Conservation (phyloP, 2,797 vertebrate species). For the Pseudomugil tenellus region DNA sequence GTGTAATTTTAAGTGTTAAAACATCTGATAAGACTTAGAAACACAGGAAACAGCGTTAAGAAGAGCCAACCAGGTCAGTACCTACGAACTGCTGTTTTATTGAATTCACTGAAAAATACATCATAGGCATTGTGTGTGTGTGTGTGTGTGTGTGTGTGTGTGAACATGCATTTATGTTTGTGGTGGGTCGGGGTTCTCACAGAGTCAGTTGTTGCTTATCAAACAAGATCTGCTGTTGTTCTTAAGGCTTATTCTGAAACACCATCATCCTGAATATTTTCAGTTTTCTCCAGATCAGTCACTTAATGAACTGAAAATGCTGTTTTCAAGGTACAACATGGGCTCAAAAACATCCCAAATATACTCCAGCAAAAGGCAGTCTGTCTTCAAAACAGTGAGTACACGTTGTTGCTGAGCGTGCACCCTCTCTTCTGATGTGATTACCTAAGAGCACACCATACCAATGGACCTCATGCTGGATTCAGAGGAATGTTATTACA, state of each 20-base stretch:
- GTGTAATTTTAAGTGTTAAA: slow-evolving; percentile 2
- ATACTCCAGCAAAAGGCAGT: not conserved
- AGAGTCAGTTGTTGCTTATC: not conserved
- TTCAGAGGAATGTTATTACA: slow-evolving; percentile 30
- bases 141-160: not conserved
- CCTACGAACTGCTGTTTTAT: slow-evolving; percentile 15
- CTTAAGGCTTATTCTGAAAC: not conserved
- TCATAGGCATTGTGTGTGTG: not conserved
- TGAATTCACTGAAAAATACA: slow-evolving; percentile 8
- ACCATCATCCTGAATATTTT: not conserved
- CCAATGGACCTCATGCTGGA: slow-evolving; percentile 48
- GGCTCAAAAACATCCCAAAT: not conserved
- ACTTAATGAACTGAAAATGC: not conserved
- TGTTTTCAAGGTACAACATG: not conserved
- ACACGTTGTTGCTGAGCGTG: slow-evolving; percentile 38
- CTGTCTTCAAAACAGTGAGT: slow-evolving; percentile 13
- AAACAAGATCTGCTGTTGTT: not conserved
- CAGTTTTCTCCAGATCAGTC: not conserved
- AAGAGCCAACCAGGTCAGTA: slow-evolving; percentile 5
- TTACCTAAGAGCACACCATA: slow-evolving; percentile 37
- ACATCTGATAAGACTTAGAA: not conserved
- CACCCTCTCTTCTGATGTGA: slow-evolving; percentile 38
- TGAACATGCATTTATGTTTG: not conserved
- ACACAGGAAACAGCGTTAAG: not conserved
- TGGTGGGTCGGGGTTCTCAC: not conserved